Base-by-base conservation (phyloP, 2,113 vertebrate species). In the Andinoacara biseriatus region DNA sequence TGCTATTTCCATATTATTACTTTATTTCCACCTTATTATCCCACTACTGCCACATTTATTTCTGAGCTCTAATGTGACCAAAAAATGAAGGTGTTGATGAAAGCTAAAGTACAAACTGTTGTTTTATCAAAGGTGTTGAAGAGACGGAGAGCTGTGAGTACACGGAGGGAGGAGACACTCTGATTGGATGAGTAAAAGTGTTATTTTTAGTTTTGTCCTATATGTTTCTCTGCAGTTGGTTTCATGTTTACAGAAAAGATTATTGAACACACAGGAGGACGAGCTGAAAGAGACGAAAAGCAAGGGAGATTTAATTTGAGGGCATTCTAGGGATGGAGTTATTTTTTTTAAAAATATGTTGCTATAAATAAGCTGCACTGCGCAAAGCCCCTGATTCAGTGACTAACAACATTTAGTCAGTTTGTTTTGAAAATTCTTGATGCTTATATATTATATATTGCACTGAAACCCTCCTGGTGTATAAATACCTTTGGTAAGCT, bases 201-300 rank as follows among this genome's bases (percentile, higher is more conserved):
- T 20, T 69, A 20, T 52, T 69, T 69, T 69, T 52, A 69, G 65
- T 69, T 69, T 69, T 49, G 65, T 52, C 65, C 43, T 69, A 29
- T 69, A 52, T 69, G 29, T 49, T 69, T 31, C 43, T 69, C 65
- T 20, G 5, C 17, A 52, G 43, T 8, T 52, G 65, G 18, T 69
- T 69, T 69, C 24, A 69, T 69, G 65, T 69, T 49, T 69, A 31
- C 43, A 69, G 43, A 69, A 69, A 2, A 1, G 3, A 18, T 18
- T 2, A 20, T 6, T 52, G 17, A 52, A 69, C 65, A 49, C 65
- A 7, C 3, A 49, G 26, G 40, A 69, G 15, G 24, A 69, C 3
- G 40, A 69, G 40, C 40, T 6, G 8, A 67, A 26, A 8, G 33
- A 13, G 24, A 46, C 43, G 3, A 22, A 0, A 5, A 63, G 35